Evolutionary conservation across 2,888 invertebrate species (phyloP).

Genomic region (Mythimna loreyi): DNA sequence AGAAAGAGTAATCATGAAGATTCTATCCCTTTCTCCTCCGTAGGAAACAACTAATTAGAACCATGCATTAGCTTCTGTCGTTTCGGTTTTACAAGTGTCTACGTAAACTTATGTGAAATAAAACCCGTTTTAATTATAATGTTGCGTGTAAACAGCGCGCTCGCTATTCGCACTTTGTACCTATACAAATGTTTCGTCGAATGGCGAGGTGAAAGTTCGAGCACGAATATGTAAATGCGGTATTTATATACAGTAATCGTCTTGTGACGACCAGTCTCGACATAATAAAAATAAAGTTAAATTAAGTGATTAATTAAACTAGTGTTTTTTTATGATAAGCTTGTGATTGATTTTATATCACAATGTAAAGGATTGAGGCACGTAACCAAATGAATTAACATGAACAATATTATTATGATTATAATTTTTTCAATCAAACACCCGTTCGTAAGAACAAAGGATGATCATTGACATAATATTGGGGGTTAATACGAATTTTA

Average conservation of each 20-base stretch:
- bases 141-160: too few relatives aligned
- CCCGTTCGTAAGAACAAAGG: not conserved
- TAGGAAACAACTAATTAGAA: too few relatives aligned
- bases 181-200: too few relatives aligned
- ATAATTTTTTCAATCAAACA: conserved; percentile 9
- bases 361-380: not conserved
- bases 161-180: too few relatives aligned
- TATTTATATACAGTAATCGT: conserved; percentile 41
- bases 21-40: too few relatives aligned
- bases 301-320: conserved; percentile 21
- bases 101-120: too few relatives aligned
- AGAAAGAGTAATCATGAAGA: too few relatives aligned
- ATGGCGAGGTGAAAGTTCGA: too few relatives aligned
- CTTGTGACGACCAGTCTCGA: conserved; percentile 44
- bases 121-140: too few relatives aligned
- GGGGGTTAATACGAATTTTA: conserved; percentile 15
- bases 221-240: too few relatives aligned
- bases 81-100: too few relatives aligned
- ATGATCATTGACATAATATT: not conserved
- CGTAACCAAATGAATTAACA: conserved; percentile 10
- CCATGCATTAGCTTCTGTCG: too few relatives aligned
- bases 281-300: conserved; percentile 19
- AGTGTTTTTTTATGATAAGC: conserved; percentile 26
- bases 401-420: conserved; percentile 1
- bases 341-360: conserved; percentile 33